These are phyloP conservation scores for Tholera decimalis DNA, from an alignment of 2,888 invertebrate genomes.

Conservation along the genomic window DNA sequence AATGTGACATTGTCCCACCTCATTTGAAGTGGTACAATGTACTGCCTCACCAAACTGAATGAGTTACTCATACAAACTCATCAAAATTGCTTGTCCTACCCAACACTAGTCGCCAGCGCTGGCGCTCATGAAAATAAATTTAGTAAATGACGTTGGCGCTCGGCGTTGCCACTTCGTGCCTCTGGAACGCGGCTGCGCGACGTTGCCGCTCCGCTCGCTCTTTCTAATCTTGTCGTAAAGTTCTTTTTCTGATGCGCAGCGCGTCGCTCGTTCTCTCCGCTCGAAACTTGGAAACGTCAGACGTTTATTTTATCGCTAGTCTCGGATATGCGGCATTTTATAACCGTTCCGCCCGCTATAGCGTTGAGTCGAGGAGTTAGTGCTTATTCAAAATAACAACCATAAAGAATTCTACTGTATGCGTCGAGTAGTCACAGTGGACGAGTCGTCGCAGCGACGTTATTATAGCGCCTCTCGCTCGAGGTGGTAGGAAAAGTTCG, in stretches of 20 bases:
- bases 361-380: conserved; percentile 78
- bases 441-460: conserved; percentile 72
- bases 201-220: conserved; percentile 90
- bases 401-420: conserved; percentile 80
- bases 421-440: conserved; percentile 71
- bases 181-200: conserved; percentile 89
- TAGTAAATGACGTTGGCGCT: conserved; percentile 90
- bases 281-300: conserved; percentile 89
- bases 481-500: conserved; percentile 89
- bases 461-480: conserved; percentile 80
- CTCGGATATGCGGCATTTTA: conserved; percentile 87
- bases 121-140: conserved; percentile 91
- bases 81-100: too few relatives aligned
- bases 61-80: too few relatives aligned
- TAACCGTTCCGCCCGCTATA: conserved; percentile 82
- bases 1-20: too few relatives aligned
- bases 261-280: conserved; percentile 89
- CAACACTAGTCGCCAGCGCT: too few relatives aligned
- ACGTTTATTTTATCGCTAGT: conserved; percentile 90
- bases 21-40: too few relatives aligned
- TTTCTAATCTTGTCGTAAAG: conserved; percentile 92
- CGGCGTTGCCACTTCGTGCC: conserved; percentile 87
- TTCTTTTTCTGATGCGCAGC: conserved; percentile 91
- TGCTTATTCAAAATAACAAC: conserved; percentile 86
- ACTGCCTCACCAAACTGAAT: too few relatives aligned